Base-by-base conservation (phyloP, 2,797 vertebrate genomes). In the Muscicapa comitata region DNA sequence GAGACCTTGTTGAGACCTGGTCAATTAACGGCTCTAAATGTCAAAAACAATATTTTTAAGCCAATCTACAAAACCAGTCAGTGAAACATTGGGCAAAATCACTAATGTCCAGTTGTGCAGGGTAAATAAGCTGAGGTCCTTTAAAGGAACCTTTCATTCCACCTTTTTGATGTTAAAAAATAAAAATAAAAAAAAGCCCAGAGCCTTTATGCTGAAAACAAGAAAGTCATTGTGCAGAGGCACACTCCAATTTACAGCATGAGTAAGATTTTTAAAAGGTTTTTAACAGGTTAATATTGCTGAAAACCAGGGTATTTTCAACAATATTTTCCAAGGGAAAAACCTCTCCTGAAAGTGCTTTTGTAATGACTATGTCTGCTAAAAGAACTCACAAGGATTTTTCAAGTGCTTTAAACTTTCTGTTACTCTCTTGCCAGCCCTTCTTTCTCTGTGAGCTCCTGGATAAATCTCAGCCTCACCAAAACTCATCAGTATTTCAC, bases 11-110 rank as follows among this genome's bases (percentile, higher is more conserved):
- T 57, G 55, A 90, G 67, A 90, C n/a, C 29, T 18, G 51, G 73
- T 88, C 85, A 94, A 94, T 95, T 96, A 95, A 63, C 53, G 76
- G 76, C 82, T 92, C 90, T 95, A 94, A 88, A 94, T 94, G 91
- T 94, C 93, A 96, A 73, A 94, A 18, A 0, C 73, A 93, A 88
- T 96, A 94, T 84, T 94, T 95, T 94, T 59, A 94, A 94, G 62
- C 65, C n/a, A 58, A 70, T 61, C 51, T 88, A 65, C 87, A 86
- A 91, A 94, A 84, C 11, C 29, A 70, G 86, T 5, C n/a, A 70
- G 24, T 63, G 51, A 94, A 95, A 91, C 47, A 54, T n/a, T 24
- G 45, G 31, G 29, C 21, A 93, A 88, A 91, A n/a, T 80, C 90
- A 68, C 86, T 75, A n/a, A 92, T 57, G 84, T 86, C 51, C 72